Conservation (phyloP, 2,888 invertebrate species). For the Rhynchonema sp. region DNA sequence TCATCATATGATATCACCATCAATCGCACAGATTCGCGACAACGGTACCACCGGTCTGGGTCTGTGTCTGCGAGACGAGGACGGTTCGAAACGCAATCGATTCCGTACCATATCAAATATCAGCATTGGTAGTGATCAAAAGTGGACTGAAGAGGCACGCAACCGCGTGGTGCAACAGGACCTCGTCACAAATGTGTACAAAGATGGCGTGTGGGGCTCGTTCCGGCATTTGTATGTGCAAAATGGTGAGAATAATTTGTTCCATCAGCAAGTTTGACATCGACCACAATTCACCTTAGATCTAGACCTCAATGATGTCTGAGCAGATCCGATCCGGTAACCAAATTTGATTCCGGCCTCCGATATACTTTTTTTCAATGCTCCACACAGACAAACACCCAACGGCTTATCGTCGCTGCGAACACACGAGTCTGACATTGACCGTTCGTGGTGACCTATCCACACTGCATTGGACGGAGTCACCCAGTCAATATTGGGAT, state of each 20-base stretch:
- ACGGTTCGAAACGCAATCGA: not conserved
- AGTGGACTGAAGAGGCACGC: not conserved
- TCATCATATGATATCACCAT: too few relatives aligned
- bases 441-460: conserved; percentile 70
- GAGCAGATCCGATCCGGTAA: too few relatives aligned
- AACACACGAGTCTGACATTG: conserved; percentile 83
- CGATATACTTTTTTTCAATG: too few relatives aligned
- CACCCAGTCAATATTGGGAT: conserved; percentile 43
- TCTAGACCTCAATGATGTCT: not conserved
- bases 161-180: conserved; percentile 38
- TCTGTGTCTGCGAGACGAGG: not conserved
- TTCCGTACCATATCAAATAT: not conserved
- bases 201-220: conserved; percentile 57
- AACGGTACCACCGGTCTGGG: not conserved
- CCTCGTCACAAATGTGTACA: conserved; percentile 58
- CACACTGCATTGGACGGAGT: conserved; percentile 76
- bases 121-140: not conserved
- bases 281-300: not conserved
- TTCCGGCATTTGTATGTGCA: conserved; percentile 55
- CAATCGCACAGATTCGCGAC: too few relatives aligned
- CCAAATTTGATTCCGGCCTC: too few relatives aligned
- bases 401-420: conserved; percentile 25
- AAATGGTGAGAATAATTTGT: conserved; percentile 30
- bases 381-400: too few relatives aligned
- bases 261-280: conserved; percentile 6